Evolutionary conservation across 2,113 vertebrate genomes (phyloP), one percentile per base, ranked within the genome.

Genomic region (Hippopotamus amphibius): DNA sequence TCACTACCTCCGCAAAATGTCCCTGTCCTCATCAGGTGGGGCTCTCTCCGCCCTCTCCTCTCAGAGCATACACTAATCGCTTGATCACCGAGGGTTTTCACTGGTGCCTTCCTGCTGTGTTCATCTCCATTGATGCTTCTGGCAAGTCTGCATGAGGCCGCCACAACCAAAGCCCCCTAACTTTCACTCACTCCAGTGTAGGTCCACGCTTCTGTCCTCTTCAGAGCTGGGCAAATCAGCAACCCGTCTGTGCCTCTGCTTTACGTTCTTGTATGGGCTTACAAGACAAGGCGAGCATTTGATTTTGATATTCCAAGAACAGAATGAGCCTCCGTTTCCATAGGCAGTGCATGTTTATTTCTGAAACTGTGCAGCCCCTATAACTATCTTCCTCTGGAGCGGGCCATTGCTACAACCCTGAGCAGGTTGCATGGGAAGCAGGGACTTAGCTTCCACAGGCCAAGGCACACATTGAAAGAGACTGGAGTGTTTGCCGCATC

Each of bases 21-120:
- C 90, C 43, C 33, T 71, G 66, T 85, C 59, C 2, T 5, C 2
- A 22, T 71, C 50, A 3, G 7, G 16, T 0, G 0, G 24, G n/a
- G 2, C 7, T 41, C 80, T 65, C 48, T 81, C 69, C 61, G 3
- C 7, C 59, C 65, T 65, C 33, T n/a, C 82, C 50, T 69, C 50
- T 30, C 22, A 10, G 6, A 3, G 1, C 30, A 53, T 43, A 16
- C 12, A 57, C 22, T n/a, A 15, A 17, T 17, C 2, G 0, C 69
- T 24, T n/a, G 28, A 28, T 30, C 7, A 1, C 9, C 8, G 3
- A 50, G 11, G 16, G 41, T 84, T 66, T 79, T 74, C 13, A 12
- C 82, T 8, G 22, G 37, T 2, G 48, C 41, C 57, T 33, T 81
- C 37, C 33, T 15, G 61, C 28, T 37, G 59, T 13, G 33, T 41